A percentile compares a stretch with the other conserved stretches of the same genome.
phyloP scores from a whole-genome alignment of 2,113 vertebrate genomes.

The Gyps fulvus region DNA sequence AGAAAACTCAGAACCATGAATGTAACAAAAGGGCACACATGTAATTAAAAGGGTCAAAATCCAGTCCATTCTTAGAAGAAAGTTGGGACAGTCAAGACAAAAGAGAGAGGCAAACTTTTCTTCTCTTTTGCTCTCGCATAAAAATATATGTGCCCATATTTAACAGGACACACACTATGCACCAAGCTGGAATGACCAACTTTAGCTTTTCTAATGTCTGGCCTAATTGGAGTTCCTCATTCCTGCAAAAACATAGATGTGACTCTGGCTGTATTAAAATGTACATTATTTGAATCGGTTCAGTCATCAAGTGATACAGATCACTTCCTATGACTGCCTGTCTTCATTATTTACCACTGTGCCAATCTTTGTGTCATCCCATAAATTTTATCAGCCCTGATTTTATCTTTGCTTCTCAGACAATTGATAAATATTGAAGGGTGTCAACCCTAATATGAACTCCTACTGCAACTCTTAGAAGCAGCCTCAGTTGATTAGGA shows the following conservation, averaged over 20 bases:
- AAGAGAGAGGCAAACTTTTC: not conserved
- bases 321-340: constrained; percentile 39
- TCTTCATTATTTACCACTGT: constrained; percentile 37
- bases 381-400: constrained; percentile 15
- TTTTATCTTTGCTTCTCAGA: constrained; percentile 21
- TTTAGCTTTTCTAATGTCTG: not conserved
- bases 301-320: constrained; percentile 12
- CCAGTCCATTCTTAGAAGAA: not conserved
- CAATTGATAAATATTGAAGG: constrained; percentile 51
- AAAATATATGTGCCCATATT: not conserved
- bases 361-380: constrained; percentile 49
- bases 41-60: not conserved
- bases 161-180: not conserved
- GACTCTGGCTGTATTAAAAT: not conserved
- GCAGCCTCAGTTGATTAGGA: not conserved
- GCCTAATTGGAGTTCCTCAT: not conserved
- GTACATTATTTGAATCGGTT: not conserved
- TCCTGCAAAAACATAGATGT: not conserved
- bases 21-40: not conserved
- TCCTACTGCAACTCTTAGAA: not conserved
- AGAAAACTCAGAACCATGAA: not conserved
- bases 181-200: not conserved
- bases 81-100: not conserved
- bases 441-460: constrained; percentile 10
- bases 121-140: not conserved